A percentile compares a stretch with the other conserved stretches of the same genome.
phyloP scores from a whole-genome alignment of 2,797 vertebrate species.

The Lagodon rhomboides region DNA sequence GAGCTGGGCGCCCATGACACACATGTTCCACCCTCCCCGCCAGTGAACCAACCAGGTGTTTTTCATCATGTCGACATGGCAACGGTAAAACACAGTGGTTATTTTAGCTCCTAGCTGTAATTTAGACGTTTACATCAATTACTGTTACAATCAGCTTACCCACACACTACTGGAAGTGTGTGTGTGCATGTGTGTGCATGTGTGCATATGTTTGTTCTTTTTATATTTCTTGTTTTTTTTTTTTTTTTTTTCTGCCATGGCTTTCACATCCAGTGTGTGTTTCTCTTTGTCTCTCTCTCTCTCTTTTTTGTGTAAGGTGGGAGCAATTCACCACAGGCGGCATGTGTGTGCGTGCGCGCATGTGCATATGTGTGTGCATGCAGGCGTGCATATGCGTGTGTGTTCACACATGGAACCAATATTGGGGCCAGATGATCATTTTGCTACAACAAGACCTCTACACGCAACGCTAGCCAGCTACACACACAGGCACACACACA shows the following conservation, averaged over 20 bases:
- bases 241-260: constrained; percentile 53
- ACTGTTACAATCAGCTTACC: constrained; percentile 83
- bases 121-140: constrained; percentile 87
- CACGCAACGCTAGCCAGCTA: constrained; percentile 78
- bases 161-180: constrained; percentile 62
- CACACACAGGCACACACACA: constrained; percentile 45
- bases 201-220: constrained; percentile 48
- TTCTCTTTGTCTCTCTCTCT: constrained; percentile 41
- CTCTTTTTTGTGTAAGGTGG: constrained; percentile 70
- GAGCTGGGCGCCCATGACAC: constrained; percentile 53
- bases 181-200: constrained; percentile 4
- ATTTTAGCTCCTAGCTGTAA: constrained; percentile 86
- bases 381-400: constrained; percentile 16
- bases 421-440: constrained; percentile 84
- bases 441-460: constrained; percentile 85
- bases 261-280: constrained; percentile 50
- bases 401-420: constrained; percentile 84
- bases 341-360: constrained; percentile 12
- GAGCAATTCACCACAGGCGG: constrained; percentile 64
- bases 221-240: constrained; percentile 49
- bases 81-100: constrained; percentile 84
- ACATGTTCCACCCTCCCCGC: constrained; percentile 73
- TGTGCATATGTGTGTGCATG: not conserved
- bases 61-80: constrained; percentile 84
- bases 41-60: constrained; percentile 78